Conservation (phyloP, 1,140 invertebrate species). For the Scaptomyza montana region DNA sequence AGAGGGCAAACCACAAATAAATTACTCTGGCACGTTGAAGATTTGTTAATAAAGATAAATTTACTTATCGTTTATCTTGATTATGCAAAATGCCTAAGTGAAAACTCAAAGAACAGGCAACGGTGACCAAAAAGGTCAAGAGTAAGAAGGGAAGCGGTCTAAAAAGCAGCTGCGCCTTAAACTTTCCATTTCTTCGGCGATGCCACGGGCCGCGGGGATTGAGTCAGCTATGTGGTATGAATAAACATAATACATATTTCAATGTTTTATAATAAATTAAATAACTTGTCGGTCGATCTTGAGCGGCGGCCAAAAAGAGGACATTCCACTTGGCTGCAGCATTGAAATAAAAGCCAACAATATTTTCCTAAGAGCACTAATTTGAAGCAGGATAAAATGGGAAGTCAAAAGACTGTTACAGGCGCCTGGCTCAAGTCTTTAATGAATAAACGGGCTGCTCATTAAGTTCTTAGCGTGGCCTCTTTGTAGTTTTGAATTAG, state of each 20-base stretch:
- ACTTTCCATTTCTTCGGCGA: constrained; percentile 70
- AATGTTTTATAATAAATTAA: constrained; percentile 82
- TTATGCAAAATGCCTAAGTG: constrained; percentile 81
- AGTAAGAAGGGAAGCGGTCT: constrained; percentile 11
- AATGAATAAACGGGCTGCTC: constrained; percentile 27
- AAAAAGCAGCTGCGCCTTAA: constrained; percentile 63
- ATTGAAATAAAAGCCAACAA: constrained; percentile 14
- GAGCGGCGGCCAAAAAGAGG: constrained; percentile 34
- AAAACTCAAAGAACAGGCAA: constrained; percentile 68
- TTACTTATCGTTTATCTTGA: constrained; percentile 82
- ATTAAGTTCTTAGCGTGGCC: constrained; percentile 51
- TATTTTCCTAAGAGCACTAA: constrained; percentile 43
- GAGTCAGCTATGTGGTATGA: constrained; percentile 30
- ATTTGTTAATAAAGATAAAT: constrained; percentile 82
- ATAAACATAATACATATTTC: constrained; percentile 78
- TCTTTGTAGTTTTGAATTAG: constrained; percentile 10
- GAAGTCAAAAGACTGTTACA: constrained; percentile 11
- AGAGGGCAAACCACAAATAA: constrained; percentile 68
- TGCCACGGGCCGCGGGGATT: constrained; percentile 4
- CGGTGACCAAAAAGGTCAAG: neutral
- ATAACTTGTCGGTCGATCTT: constrained; percentile 70
- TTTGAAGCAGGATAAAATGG: neutral
- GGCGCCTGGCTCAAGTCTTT: constrained; percentile 2
- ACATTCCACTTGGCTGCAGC: constrained; percentile 38
- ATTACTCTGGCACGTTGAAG: constrained; percentile 74